phyloP scores from a whole-genome alignment of 2,888 invertebrate species.

The Polietes domitor region DNA sequence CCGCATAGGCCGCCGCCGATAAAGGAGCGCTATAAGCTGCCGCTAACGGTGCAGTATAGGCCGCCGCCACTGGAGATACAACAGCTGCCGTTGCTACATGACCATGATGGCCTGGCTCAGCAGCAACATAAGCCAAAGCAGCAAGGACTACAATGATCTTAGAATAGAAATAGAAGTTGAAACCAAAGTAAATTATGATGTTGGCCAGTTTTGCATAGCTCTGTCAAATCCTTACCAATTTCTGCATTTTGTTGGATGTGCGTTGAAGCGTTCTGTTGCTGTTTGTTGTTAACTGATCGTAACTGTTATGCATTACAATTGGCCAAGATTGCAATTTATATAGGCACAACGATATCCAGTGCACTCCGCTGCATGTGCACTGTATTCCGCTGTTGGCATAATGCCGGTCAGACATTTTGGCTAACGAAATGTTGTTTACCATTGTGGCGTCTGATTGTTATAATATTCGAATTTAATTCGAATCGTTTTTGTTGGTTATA shows the following conservation, averaged over 20 bases:
- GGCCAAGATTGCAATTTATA: constrained; percentile 52
- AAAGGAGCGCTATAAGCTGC: constrained; percentile 52
- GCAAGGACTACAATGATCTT: constrained; percentile 50
- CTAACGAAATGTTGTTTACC: background rate
- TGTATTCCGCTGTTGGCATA: constrained; percentile 52
- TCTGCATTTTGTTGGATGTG: constrained; percentile 53
- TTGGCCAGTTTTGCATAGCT: no score
- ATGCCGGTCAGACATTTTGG: constrained; percentile 59
- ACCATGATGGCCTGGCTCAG: constrained; percentile 53
- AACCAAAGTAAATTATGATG: background rate
- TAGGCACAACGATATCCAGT: constrained; percentile 11
- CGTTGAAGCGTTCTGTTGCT: constrained; percentile 23
- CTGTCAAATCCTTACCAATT: constrained; percentile 55
- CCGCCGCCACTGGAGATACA: constrained; percentile 29
- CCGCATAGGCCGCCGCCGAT: constrained; percentile 45
- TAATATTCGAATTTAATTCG: no score
- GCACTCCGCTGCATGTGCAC: constrained; percentile 27
- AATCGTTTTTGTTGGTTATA: constrained; percentile 14
- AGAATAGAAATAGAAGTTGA: constrained; percentile 1
- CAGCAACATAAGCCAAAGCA: constrained; percentile 46
- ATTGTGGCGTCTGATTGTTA: background rate
- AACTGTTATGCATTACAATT: constrained; percentile 57
- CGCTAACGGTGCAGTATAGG: constrained; percentile 39
- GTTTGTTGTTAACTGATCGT: constrained; percentile 54
- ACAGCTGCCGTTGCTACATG: constrained; percentile 30